Evolutionary conservation across 2,113 vertebrate species (phyloP).

Genomic region (Actinemys pallida): DNA sequence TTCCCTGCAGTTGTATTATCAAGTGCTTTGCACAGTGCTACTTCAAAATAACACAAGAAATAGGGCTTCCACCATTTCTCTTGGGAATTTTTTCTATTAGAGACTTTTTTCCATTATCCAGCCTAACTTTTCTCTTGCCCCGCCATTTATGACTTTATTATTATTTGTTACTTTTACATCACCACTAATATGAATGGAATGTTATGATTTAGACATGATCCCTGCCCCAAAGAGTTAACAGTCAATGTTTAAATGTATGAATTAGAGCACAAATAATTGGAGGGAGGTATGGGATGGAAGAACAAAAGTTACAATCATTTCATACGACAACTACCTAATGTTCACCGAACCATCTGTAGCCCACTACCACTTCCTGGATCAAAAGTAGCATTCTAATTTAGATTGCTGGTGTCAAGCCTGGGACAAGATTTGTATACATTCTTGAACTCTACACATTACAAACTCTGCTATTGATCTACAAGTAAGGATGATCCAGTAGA

Average conservation of each 20-base stretch:
- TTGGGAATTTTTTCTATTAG: neutral
- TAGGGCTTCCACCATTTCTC: neutral
- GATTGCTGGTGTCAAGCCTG: neutral
- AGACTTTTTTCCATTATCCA: neutral
- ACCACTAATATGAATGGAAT: fast-evolving
- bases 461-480: neutral
- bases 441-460: neutral
- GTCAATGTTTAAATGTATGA: neutral
- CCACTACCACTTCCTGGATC: neutral
- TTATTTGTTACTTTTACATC: neutral
- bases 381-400: neutral
- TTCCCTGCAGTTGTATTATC: fast-evolving
- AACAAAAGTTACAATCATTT: neutral
- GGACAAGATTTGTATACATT: neutral
- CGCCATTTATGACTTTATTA: neutral
- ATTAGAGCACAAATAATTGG: neutral
- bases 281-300: neutral
- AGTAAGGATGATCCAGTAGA: neutral
- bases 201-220: neutral
- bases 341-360: neutral
- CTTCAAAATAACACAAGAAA: neutral
- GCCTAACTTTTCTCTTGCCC: neutral
- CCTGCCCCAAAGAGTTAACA: neutral
- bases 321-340: neutral
- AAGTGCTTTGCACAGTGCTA: neutral